These are phyloP conservation scores for Macaria liturata DNA, from an alignment of 2,888 invertebrate species.

Conservation along the genomic window DNA sequence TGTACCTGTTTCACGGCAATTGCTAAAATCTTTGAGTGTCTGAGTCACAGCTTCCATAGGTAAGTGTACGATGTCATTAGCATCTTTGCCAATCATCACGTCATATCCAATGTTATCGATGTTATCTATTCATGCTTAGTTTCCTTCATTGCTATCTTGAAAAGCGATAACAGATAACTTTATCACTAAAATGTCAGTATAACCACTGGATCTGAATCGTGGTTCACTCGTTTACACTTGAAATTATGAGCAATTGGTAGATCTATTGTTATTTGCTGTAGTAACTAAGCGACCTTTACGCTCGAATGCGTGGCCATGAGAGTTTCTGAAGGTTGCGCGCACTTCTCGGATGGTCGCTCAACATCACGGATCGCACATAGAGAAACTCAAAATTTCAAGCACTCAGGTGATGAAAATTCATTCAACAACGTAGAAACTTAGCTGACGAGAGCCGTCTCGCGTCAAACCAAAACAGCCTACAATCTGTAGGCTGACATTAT, in stretches of 20 bases:
- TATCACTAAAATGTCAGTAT: constrained; percentile 36
- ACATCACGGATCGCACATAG: constrained; percentile 15
- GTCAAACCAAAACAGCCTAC: constrained; percentile 64
- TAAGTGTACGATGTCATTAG: too few species aligned
- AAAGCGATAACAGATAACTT: constrained; percentile 37
- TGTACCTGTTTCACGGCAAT: too few species aligned
- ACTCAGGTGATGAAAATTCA: constrained; percentile 8
- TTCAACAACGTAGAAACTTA: constrained; percentile 20
- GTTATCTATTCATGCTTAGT: constrained; percentile 12
- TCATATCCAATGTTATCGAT: too few species aligned
- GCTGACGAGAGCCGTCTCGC: constrained; percentile 38
- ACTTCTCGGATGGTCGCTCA: constrained; percentile 51
- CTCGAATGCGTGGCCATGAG: constrained; percentile 72
- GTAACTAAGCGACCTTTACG: constrained; percentile 68
- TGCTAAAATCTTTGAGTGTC: too few species aligned
- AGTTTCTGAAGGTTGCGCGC: constrained; percentile 68
- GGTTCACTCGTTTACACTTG: constrained; percentile 38
- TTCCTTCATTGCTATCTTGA: constrained; percentile 30
- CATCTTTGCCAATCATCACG: too few species aligned
- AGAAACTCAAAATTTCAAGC: constrained; percentile 3
- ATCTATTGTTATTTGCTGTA: constrained; percentile 53
- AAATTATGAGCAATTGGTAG: constrained; percentile 46
- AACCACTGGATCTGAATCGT: constrained; percentile 36
- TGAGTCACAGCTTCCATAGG: too few species aligned
- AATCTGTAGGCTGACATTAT: constrained; percentile 68